Conservation (phyloP, 92 coral and sea anemone species). For the Siderastrea radians region DNA sequence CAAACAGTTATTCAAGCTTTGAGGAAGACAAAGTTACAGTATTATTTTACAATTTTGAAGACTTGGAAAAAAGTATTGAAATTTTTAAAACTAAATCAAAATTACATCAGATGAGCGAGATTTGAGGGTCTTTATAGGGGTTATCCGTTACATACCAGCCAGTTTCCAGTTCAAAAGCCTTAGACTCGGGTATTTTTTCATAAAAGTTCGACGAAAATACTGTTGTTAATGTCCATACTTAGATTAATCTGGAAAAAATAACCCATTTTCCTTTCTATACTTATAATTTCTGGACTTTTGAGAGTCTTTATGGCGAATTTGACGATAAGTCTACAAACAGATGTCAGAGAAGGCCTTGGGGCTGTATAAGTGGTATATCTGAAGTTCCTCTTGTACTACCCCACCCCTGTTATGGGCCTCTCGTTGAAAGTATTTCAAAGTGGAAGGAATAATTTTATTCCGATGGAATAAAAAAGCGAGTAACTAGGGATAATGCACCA, state of each 20-base stretch:
- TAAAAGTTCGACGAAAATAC: no score
- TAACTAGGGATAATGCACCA: background rate
- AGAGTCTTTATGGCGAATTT: no score
- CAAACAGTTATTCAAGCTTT: slow-evolving; percentile 6
- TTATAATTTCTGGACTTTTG: no score
- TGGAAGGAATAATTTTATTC: slow-evolving; percentile 23
- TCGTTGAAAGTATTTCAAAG: slow-evolving; percentile 23
- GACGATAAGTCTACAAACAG: background rate
- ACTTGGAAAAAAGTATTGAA: background rate
- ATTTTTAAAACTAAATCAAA: no score
- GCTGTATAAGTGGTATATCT: background rate
- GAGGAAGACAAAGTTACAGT: background rate
- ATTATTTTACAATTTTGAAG: background rate
- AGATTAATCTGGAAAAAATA: no score
- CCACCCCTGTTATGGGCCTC: background rate
- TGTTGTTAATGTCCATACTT: no score
- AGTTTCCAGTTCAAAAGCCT: no score
- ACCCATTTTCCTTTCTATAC: no score
- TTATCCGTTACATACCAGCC: no score
- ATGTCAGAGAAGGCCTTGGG: background rate
- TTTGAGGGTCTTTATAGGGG: no score
- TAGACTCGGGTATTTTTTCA: no score
- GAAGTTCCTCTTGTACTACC: background rate
- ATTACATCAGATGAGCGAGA: no score
- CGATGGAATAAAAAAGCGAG: background rate